Base-by-base conservation (phyloP, 2,797 vertebrate species). In the Dromococcyx pavoninus region DNA sequence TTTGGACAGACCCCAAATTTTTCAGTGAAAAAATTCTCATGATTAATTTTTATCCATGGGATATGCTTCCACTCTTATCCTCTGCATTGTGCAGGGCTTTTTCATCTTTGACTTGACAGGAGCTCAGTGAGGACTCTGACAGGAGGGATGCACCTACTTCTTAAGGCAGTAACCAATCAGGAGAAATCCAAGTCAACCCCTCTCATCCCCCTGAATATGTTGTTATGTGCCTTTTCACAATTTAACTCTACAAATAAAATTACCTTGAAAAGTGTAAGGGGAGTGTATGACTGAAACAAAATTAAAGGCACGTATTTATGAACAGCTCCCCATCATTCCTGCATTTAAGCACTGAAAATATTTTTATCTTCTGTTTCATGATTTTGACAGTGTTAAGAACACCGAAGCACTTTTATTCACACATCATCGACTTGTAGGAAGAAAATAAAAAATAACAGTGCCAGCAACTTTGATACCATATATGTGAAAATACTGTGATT, bases 331-430 rank as follows among this genome's bases (percentile, higher is more conserved):
- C 43, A 61, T 82, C 80, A 60, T 84, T 91, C 70, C 64, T 94
- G 61, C 50, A 10, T 85, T 90, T 77, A 76, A 90, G 17, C 51
- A 77, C 53, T 93, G 91, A 94, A 95, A 94, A 90, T 90, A 87
- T 90, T 94, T 94, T 91, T 96, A 74, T 90, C 80, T 79, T 95
- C 67, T 76, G 32, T 91, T 94, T 86, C 89, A 65, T 90, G 85
- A 90, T 61, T 93, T 71, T 85, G 77, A 84, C 86, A 85, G 73
- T 73, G 90, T 91, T 91, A 86, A 88, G 95, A 96, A 92, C 89
- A 85, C 57, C 39, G 37, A 85, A 94, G 57, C 39, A 74, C 67
- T 94, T 95, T 94, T 88, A 90, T 82, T 97, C 93, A 87, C 80
- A 91, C 87, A 82, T 88, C 89, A 78, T 88, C 77, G 93, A 79